Base-by-base conservation (phyloP, 1,140 invertebrate genomes). In the Chymomyza costata region DNA sequence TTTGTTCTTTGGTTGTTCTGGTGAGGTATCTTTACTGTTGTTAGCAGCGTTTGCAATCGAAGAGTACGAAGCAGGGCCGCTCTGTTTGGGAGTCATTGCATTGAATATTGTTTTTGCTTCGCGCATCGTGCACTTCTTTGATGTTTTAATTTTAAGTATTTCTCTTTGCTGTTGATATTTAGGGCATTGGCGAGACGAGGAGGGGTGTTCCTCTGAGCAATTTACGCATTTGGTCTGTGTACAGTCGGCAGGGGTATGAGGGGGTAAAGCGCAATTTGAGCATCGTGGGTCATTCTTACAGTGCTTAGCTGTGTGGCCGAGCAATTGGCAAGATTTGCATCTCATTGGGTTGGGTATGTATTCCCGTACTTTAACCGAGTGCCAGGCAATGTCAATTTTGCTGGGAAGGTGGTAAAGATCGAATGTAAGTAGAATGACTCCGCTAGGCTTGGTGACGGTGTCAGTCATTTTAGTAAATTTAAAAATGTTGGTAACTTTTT, bases 311-410 rank as follows among this genome's bases (percentile, higher is more conserved):
- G 40, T 43, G 21, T 43, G 40, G 11, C 40, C 40, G 15, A 43
- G 40, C 39, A 41, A 14, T 14, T 41, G 39, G 39, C 10, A 41
- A 41, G 39, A 19, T 13, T 28, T 41, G 14, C 39, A 46, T 21
- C 44, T 7, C 46, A 49, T 31, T 8, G 16, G 28, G 38, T 43
- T 34, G 10, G n/a, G 28, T 18, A 25, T 43, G 18, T 18, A 37
- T 5, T 53, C 50, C 10, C 32, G 32, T 1, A 46, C 41, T 44
- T 44, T 52, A 6, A 44, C 40, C 2, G 37, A 41, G 31, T 44
- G 39, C 49, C 39, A 44, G 6, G 18, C 41, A 10, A 48, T 44
- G 6, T 44, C 18, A 1, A 51, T 25, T 37, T 53, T 45, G 5
- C 28, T 1, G 14, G 30, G 18, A 31, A 44, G 38, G 10, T 15